Evolutionary conservation across 2,113 vertebrate genomes (phyloP).

Genomic region (Pachypanchax playfairii): DNA sequence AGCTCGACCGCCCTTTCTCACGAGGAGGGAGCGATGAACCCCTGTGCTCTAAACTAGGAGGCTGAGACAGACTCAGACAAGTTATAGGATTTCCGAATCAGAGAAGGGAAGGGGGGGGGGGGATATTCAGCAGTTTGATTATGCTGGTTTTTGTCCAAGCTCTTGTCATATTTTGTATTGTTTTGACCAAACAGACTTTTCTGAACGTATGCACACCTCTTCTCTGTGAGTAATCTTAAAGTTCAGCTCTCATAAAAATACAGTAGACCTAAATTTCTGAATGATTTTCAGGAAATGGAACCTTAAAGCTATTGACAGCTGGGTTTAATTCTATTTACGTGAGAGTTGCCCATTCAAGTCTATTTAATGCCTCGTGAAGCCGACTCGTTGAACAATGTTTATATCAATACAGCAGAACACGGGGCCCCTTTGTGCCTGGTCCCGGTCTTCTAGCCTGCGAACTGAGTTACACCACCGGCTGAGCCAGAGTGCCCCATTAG

Average conservation of each 20-base stretch:
- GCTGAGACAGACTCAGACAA: slow-evolving; percentile 7
- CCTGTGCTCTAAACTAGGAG: slow-evolving; percentile 1
- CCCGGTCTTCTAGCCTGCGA: slow-evolving; percentile 46
- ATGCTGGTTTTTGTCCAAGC: not conserved
- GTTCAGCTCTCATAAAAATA: not conserved
- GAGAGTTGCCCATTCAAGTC: slow-evolving; percentile 63
- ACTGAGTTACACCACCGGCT: slow-evolving; percentile 69
- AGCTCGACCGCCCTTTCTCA: slow-evolving; percentile 63
- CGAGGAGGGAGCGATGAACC: slow-evolving; percentile 49
- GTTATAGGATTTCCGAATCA: slow-evolving; percentile 13
- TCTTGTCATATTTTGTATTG: slow-evolving; percentile 5
- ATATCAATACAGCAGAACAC: slow-evolving; percentile 70
- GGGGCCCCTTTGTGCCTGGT: slow-evolving; percentile 52
- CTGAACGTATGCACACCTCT: not conserved
- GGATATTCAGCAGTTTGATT: not conserved
- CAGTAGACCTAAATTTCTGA: slow-evolving; percentile 19
- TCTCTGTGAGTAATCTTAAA: not conserved
- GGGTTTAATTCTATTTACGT: slow-evolving; percentile 67
- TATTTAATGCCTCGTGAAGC: slow-evolving; percentile 69
- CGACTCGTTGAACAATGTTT: slow-evolving; percentile 73
- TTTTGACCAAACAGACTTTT: not conserved
- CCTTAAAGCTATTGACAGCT: slow-evolving; percentile 57
- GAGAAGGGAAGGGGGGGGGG: not conserved
- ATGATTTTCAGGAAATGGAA: slow-evolving; percentile 21
- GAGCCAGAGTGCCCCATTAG: slow-evolving; percentile 80